phyloP scores from a whole-genome alignment of 2,888 invertebrate genomes.

The Frankliniella fusca region DNA sequence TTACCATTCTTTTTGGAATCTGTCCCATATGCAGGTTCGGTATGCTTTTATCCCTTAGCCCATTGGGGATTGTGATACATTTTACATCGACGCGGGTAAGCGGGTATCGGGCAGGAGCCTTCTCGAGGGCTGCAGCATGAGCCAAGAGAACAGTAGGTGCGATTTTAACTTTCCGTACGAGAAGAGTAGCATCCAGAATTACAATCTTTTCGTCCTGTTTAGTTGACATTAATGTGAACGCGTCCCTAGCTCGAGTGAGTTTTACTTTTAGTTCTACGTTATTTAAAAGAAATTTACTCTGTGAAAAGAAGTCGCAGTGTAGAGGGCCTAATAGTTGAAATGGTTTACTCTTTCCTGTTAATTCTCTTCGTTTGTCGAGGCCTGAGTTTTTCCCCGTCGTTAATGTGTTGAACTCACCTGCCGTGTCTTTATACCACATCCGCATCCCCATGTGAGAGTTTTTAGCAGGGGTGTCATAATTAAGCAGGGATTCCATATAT shows the following conservation, averaged over 20 bases:
- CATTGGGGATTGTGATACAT: constrained; percentile 38
- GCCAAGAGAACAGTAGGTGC: constrained; percentile 40
- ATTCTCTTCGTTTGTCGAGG: background rate
- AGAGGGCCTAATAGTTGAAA: constrained; percentile 36
- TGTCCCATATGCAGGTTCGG: constrained; percentile 42
- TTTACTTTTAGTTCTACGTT: constrained; percentile 38
- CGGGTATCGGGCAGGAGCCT: constrained; percentile 39
- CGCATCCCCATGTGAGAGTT: constrained; percentile 37
- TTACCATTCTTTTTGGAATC: constrained; percentile 42
- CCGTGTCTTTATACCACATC: constrained; percentile 36
- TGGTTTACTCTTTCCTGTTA: background rate
- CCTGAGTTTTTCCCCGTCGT: constrained; percentile 29
- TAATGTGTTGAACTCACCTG: constrained; percentile 33
- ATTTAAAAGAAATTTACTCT: constrained; percentile 39
- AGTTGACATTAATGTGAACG: constrained; percentile 36
- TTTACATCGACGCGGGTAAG: constrained; percentile 39
- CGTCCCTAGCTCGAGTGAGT: constrained; percentile 37
- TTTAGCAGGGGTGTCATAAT: constrained; percentile 38
- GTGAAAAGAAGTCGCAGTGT: constrained; percentile 39
- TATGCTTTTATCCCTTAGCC: constrained; percentile 37
- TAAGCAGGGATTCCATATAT: constrained; percentile 40
- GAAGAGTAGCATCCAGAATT: constrained; percentile 38
- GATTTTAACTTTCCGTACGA: constrained; percentile 39
- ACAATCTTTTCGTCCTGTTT: constrained; percentile 34
- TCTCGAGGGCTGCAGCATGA: constrained; percentile 39